These are phyloP conservation scores for Melanotaenia boesemani DNA, from an alignment of 2,797 vertebrate species.

Conservation along the genomic window DNA sequence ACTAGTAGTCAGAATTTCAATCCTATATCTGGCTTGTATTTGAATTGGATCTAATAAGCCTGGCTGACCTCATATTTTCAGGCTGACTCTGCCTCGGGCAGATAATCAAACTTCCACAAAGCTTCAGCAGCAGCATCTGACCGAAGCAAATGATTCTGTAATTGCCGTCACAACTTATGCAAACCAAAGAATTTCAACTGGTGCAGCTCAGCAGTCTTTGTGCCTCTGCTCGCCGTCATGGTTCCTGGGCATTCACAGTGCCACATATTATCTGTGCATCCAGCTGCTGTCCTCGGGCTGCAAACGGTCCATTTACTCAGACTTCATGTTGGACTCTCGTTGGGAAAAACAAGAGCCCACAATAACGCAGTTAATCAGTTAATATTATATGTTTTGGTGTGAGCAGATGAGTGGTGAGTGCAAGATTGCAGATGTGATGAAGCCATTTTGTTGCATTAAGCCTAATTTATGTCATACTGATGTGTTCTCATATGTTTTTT, in stretches of 20 bases:
- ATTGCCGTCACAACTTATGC: slow-evolving; percentile 60
- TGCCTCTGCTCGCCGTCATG: slow-evolving; percentile 27
- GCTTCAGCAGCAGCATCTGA: slow-evolving; percentile 44
- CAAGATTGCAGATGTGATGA: background rate
- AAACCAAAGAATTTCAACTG: slow-evolving; percentile 33
- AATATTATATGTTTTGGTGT: background rate
- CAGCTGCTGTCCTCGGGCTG: background rate
- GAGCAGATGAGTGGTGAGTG: background rate
- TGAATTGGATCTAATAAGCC: slow-evolving; percentile 28
- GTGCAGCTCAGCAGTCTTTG: slow-evolving; percentile 21
- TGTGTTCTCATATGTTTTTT: background rate
- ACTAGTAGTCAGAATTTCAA: slow-evolving; percentile 5
- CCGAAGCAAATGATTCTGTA: slow-evolving; percentile 51
- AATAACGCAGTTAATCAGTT: background rate
- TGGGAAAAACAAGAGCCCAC: background rate
- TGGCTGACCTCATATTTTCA: slow-evolving; percentile 39
- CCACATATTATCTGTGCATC: background rate
- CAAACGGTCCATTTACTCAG: background rate
- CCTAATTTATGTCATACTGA: background rate
- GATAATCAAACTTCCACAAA: slow-evolving; percentile 36
- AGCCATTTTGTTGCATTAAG: background rate
- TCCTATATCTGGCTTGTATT: slow-evolving; percentile 22
- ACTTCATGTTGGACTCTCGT: too few relatives aligned
- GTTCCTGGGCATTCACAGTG: background rate
- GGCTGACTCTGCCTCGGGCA: slow-evolving; percentile 22